phyloP scores from a whole-genome alignment of 2,113 vertebrate species.

The Eclectus roratus region DNA sequence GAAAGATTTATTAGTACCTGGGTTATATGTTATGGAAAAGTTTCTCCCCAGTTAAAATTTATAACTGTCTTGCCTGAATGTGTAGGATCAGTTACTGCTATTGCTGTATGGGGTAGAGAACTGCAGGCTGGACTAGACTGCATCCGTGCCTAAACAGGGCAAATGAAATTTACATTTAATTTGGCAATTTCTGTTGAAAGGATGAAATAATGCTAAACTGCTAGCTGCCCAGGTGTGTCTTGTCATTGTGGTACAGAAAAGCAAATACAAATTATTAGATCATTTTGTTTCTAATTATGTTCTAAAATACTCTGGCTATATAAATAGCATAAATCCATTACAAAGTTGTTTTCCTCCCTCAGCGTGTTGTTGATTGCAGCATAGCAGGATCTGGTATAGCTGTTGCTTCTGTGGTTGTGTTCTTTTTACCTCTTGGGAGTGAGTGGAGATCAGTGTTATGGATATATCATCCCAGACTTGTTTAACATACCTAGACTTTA shows the following conservation, averaged over 20 bases:
- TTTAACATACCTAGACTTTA: background rate
- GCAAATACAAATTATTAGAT: background rate
- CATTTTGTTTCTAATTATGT: background rate
- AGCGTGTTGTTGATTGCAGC: background rate
- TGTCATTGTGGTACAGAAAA: background rate
- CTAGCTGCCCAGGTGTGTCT: background rate
- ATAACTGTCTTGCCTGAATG: background rate
- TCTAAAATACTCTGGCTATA: background rate
- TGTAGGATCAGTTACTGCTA: background rate
- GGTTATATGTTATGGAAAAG: background rate
- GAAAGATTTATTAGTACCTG: background rate
- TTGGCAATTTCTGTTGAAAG: background rate
- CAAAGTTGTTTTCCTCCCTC: background rate
- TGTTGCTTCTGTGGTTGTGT: background rate
- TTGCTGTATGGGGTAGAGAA: background rate
- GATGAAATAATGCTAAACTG: background rate
- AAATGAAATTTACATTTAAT: background rate
- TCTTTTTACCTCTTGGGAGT: background rate
- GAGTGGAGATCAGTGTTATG: background rate
- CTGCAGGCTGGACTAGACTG: background rate
- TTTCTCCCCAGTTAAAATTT: background rate
- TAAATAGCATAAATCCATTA: background rate
- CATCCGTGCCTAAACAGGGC: background rate
- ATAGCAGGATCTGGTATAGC: background rate
- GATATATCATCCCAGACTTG: background rate